Evolutionary conservation across 2,888 invertebrate species (phyloP), one percentile per base, ranked within the genome.

Genomic region (Xanthorhoe designata): DNA sequence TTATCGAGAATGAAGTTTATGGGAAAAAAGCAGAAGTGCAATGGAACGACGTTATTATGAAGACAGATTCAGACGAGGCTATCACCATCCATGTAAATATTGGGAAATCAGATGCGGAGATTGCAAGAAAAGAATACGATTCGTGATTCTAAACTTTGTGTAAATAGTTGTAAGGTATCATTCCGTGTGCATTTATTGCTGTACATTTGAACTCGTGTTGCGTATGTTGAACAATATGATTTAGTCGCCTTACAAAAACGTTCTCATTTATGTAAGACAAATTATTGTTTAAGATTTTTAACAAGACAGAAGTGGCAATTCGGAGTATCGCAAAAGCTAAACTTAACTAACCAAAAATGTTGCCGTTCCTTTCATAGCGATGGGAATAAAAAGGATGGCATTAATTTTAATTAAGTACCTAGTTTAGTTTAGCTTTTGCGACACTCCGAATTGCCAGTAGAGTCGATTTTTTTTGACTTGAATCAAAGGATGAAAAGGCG

Each of bases 71-170:
- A 10, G 92, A 93, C 66, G 93, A 93, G 79, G 88, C 93, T 9
- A 91, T 93, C 18, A 93, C 92, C 1, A 92, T 93, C 47, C 93
- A 93, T 71, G 93, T 93, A 0, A 92, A 92, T 70, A 91, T 93
- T 57, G 88, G 86, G 1, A 92, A 90, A 80, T 81, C 90, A 45
- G 88, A 90, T 32, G 67, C 78, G 1, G 86, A 86, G 47, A 61
- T 77, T 35, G 52, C 73, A 10, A 81, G 85, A 52, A 90, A 87
- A 77, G 88, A 90, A 64, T 84, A 80, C 58, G 88, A 88, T 67
- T 80, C 84, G 54, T 61, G 63, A 66, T 66, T 63, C 13, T 56
- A 53, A 38, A 69, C 75, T 75, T 69, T 75, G 64, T 69, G 32
- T 18, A 17, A 64, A 51, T 76, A 64, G 61, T 24, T 50, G 61